Evolutionary conservation across 1,140 invertebrate genomes (phyloP), one percentile per base, ranked within the genome.

Genomic region (Protaetia brevitarsis): DNA sequence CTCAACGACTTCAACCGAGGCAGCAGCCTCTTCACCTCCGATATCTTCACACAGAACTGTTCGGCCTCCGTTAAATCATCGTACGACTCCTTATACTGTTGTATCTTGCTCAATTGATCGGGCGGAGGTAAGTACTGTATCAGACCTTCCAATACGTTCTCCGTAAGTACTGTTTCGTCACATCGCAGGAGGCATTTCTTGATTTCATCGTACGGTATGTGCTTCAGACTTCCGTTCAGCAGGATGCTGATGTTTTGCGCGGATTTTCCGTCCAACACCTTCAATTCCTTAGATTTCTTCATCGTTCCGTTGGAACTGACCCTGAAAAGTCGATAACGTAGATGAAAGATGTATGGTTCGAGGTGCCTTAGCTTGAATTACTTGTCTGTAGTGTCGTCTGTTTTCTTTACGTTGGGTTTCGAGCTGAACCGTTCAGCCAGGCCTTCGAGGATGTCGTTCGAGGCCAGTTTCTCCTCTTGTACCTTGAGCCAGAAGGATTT

Each of bases 211-310:
- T 95, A 93, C 0, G 87, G 85, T 79, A 96, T 86, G 72, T 95
- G 92, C 78, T 98, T 98, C 13, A 98, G 82, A 0, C 92, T 91
- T 2, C 95, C 92, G 26, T 89, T 89, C 0, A 98, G 79, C 4
- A 98, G 80, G 74, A 98, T 98, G 10, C 89, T 89, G n/a, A 98
- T 86, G 82, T 97, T 98, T 82, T 98, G 96, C 0, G 95, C 96
- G 0, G 93, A 84, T 82, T 98, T 98, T 3, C 86, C 84, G 80
- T 98, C 96, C 3, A 99, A 79, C 2, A 98, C 94, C 77, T 92
- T 92, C 0, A 97, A 80, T 77, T 96, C 91, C 79, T 96, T 95
- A 2, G 89, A 88, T 79, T 97, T 97, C 77, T 96, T 97, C 63
- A 85, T 64, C 1, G 87, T 84, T 19, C 84, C 83, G n/a, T 81